phyloP scores from a whole-genome alignment of 2,113 vertebrate species.

The Cynocephalus volans region DNA sequence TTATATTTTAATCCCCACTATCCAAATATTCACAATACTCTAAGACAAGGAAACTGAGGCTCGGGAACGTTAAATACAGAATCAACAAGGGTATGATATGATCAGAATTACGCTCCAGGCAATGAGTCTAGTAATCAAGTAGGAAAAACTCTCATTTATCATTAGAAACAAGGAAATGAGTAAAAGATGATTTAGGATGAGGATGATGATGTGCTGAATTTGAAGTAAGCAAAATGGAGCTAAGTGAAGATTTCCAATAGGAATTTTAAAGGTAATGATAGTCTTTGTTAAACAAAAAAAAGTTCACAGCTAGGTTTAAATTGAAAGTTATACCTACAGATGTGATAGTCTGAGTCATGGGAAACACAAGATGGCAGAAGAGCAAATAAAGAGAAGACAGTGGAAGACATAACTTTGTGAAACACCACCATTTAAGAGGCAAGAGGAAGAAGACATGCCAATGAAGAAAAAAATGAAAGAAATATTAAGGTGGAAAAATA shows the following conservation, averaged over 20 bases:
- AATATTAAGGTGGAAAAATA: background rate
- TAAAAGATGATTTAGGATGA: conserved; percentile 25
- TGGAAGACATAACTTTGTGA: background rate
- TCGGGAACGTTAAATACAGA: background rate
- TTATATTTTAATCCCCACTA: background rate
- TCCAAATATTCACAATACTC: background rate
- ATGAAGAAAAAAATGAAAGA: background rate
- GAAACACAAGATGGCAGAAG: background rate
- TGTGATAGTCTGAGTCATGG: background rate
- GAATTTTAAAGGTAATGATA: background rate
- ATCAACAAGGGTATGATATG: background rate
- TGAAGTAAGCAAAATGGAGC: background rate
- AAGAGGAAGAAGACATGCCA: background rate
- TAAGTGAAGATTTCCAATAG: background rate
- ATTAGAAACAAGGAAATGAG: conserved; percentile 8
- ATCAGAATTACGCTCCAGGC: background rate
- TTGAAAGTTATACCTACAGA: background rate
- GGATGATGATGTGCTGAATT: background rate
- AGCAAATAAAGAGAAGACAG: background rate
- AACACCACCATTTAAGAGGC: background rate
- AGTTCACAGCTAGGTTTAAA: background rate
- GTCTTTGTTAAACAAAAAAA: background rate
- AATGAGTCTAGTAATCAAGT: background rate
- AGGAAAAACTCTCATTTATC: background rate
- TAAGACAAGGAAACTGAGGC: conserved; percentile 23